Conservation (phyloP, 2,888 invertebrate genomes). For the Heteromyza rotundicornis region DNA sequence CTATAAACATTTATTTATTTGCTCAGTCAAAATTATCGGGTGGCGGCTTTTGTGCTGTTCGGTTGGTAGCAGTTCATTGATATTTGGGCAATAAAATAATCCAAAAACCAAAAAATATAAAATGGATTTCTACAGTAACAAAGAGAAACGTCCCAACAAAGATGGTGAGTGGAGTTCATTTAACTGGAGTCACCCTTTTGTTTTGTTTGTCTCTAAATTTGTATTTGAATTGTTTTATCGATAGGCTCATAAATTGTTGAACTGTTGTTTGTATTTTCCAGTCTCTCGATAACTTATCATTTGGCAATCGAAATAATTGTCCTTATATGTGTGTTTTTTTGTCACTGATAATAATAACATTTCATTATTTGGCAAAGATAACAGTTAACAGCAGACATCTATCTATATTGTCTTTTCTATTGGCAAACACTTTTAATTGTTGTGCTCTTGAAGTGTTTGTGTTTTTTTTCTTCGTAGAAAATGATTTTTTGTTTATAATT, state of each 20-base stretch:
- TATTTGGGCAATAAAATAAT: no score
- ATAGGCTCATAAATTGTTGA: background rate
- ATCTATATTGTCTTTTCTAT: no score
- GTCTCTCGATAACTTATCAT: background rate
- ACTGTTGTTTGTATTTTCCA: background rate
- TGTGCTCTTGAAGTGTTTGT: background rate
- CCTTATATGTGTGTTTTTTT: no score
- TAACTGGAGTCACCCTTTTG: slow-evolving; percentile 16
- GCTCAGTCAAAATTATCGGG: background rate
- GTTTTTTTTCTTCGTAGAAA: no score
- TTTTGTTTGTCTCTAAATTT: no score
- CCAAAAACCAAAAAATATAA: no score
- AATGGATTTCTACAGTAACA: slow-evolving; percentile 53
- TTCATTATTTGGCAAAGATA: background rate
- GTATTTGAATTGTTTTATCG: slow-evolving; percentile 7
- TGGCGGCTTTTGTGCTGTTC: background rate
- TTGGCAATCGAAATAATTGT: background rate
- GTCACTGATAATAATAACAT: background rate
- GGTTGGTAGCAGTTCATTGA: slow-evolving; percentile 1
- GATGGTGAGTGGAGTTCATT: slow-evolving; percentile 49
- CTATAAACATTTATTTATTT: background rate
- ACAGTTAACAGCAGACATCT: no score
- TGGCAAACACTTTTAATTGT: slow-evolving; percentile 1
- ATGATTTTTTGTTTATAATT: no score
- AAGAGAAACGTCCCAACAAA: slow-evolving; percentile 35